phyloP scores from a whole-genome alignment of 2,113 vertebrate species.

The Nycticryphes semicollaris region DNA sequence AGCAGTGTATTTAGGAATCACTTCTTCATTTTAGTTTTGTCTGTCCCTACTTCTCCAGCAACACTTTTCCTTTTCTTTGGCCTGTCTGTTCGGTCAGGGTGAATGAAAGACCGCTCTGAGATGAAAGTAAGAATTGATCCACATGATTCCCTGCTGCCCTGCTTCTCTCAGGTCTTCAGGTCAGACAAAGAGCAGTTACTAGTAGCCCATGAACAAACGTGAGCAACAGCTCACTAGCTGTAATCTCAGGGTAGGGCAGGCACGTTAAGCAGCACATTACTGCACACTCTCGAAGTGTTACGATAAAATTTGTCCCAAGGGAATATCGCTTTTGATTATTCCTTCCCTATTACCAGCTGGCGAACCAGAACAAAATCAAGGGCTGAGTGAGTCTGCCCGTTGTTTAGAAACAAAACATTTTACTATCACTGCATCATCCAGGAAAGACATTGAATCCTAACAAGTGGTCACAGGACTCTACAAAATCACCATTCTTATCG shows the following conservation, averaged over 20 bases:
- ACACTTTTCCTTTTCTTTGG: background rate
- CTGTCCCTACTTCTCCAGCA: background rate
- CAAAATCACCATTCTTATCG: background rate
- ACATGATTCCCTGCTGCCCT: background rate
- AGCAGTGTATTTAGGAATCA: background rate
- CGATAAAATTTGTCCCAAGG: background rate
- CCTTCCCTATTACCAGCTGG: background rate
- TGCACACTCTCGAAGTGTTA: background rate
- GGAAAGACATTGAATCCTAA: constrained; percentile 24
- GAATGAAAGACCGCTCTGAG: constrained; percentile 12
- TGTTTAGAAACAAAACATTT: constrained; percentile 15
- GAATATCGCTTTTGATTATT: background rate
- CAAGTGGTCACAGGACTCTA: constrained; percentile 25
- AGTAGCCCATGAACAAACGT: background rate
- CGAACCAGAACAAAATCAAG: constrained; percentile 41
- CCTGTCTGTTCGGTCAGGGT: background rate
- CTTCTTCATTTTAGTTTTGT: background rate
- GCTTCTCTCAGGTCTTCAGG: background rate
- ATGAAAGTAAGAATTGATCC: background rate
- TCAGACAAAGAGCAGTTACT: background rate
- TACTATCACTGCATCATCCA: background rate
- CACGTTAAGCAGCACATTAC: background rate
- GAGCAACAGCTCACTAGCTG: background rate
- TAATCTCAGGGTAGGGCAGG: background rate
- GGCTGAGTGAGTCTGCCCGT: background rate